Evolutionary conservation across 2,888 invertebrate species (phyloP), one percentile per base, ranked within the genome.

Genomic region (Chrysotoxum bicinctum): DNA sequence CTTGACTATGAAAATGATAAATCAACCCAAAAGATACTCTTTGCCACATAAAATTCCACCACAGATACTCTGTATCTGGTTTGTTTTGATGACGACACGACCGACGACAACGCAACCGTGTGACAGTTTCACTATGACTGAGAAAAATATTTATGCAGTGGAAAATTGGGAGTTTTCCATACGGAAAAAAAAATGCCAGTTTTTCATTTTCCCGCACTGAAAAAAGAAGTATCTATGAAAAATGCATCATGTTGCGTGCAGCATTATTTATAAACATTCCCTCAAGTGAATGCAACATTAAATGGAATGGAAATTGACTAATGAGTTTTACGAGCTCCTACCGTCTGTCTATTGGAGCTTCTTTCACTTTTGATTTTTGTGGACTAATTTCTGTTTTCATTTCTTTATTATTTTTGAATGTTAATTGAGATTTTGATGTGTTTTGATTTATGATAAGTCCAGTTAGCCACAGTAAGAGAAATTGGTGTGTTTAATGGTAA

Each of bases 371-470:
- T 64, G 37, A 72, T 75, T 69, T 75, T 64, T 50, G 72, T 54
- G 40, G n/a, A 50, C 23, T 21, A 48, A 12, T 45, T n/a, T 54
- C 16, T 7, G 19, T 56, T 32, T 26, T 60, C 26, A 4, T 62
- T 62, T 62, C 12, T 23, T 16, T 16, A 32, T 56, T 32, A 32
- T 58, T 64, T 64, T 68, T 35, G 26, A 21, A 54, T 74, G 52
- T 58, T 62, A 54, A 52, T 35, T 43, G 45, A 26, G 62, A 35
- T 70, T 70, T 79, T 73, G 66, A 66, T 66, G 64, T 66, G 54
- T 78, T 75, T 79, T 84, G 84, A 84, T 84, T 70, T 75, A 84
- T 84, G 79, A 80, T 80, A 66, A 72, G 60, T 70, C 64, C 50
- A 43, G 30, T 43, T 30, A 7, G 21, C 14, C 3, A 68, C 35